Conservation (phyloP, 2,113 vertebrate species). For the Chunga burmeisteri region DNA sequence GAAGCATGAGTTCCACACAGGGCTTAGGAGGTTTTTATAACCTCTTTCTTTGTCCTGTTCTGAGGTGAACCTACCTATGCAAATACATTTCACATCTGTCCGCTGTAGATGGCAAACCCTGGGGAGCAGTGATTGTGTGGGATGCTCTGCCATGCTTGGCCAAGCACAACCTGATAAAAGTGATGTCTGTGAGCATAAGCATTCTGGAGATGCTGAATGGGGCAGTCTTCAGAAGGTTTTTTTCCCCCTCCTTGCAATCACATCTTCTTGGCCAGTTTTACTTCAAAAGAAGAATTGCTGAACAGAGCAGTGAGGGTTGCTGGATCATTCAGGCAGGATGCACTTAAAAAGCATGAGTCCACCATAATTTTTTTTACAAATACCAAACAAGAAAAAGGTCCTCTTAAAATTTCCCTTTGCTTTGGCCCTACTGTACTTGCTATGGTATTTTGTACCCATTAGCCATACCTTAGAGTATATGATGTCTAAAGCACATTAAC, state of each 20-base stretch:
- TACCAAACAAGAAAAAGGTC: neutral
- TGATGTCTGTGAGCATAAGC: neutral
- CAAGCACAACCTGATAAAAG: neutral
- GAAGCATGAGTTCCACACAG: neutral
- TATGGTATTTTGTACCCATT: neutral
- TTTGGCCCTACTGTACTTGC: neutral
- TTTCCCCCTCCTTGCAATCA: accelerated
- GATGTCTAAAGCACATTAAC: neutral
- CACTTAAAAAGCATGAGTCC: neutral
- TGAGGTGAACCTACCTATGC: neutral
- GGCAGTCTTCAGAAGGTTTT: neutral
- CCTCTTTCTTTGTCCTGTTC: neutral
- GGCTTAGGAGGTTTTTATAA: neutral
- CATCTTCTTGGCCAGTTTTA: neutral
- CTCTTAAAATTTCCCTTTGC: neutral
- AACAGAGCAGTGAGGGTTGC: neutral
- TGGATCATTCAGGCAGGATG: neutral
- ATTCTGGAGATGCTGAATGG: neutral
- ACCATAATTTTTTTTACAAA: neutral
- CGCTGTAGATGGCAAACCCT: accelerated
- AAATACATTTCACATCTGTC: neutral
- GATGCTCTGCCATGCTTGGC: neutral
- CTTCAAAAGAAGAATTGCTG: neutral
- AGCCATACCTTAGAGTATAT: neutral
- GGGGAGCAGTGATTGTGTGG: neutral